A percentile compares a stretch with the other conserved stretches of the same genome.
These are phyloP conservation scores for Nemoura dubitans DNA, from an alignment of 2,888 invertebrate species.

Conservation along the genomic window DNA sequence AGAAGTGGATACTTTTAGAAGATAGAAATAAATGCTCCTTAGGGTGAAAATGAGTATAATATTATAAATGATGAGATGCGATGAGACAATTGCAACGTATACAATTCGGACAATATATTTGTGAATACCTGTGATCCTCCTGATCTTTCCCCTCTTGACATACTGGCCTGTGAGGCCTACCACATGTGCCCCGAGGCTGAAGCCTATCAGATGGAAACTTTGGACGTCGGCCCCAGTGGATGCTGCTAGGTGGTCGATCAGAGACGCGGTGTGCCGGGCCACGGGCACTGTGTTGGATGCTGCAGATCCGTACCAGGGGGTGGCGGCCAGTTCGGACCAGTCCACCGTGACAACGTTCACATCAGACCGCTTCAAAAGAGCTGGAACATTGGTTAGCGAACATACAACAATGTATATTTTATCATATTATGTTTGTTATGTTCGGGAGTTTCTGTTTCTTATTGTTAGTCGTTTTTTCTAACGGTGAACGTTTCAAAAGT, in stretches of 20 bases:
- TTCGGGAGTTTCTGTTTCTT: too few relatives aligned
- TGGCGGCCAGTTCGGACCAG: constrained; percentile 47
- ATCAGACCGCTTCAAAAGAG: constrained; percentile 47
- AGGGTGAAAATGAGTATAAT: too few relatives aligned
- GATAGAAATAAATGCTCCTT: too few relatives aligned
- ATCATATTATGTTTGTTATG: too few relatives aligned
- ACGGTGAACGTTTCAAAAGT: too few relatives aligned
- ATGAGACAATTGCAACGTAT: too few relatives aligned
- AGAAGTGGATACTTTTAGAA: too few relatives aligned
- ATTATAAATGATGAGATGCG: too few relatives aligned
- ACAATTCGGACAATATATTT: too few relatives aligned
- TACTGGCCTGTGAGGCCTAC: constrained; percentile 47
- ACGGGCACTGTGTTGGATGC: constrained; percentile 48
- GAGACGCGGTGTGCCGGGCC: constrained; percentile 42
- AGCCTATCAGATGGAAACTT: constrained; percentile 50
- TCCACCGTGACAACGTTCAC: constrained; percentile 49
- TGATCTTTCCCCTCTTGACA: constrained; percentile 29
- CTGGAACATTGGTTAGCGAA: constrained; percentile 23
- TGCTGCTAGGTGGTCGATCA: constrained; percentile 45
- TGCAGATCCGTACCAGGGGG: constrained; percentile 49
- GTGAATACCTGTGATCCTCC: constrained; percentile 43
- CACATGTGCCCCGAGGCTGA: constrained; percentile 50
- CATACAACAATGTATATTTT: too few relatives aligned
- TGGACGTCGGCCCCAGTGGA: constrained; percentile 44
- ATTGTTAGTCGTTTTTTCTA: too few relatives aligned